Conservation (phyloP, 2,113 vertebrate species). For the Sphyrna mokarran region DNA sequence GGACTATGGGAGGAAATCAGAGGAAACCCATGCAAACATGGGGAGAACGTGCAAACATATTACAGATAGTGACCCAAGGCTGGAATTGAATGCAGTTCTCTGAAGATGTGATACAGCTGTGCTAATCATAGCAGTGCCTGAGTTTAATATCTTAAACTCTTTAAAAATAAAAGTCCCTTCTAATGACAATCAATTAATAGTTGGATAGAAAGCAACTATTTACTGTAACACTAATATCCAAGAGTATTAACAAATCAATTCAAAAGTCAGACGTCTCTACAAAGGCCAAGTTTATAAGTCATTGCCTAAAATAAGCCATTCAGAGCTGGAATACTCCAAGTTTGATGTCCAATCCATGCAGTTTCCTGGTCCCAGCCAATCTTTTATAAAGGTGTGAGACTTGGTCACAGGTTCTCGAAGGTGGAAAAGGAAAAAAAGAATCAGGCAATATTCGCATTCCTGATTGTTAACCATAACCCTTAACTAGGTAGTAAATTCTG, state of each 20-base stretch:
- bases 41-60: too few relatives aligned
- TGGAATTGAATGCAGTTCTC: too few relatives aligned
- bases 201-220: not conserved
- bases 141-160: not conserved
- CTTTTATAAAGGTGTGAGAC: not conserved
- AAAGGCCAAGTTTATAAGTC: not conserved
- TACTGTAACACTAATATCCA: not conserved
- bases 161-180: not conserved
- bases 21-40: too few relatives aligned
- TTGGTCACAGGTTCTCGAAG: not conserved
- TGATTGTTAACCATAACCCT: not conserved
- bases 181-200: not conserved
- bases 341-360: not conserved
- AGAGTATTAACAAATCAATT: not conserved
- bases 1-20: too few relatives aligned
- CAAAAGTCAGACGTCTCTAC: not conserved
- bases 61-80: too few relatives aligned
- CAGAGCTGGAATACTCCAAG: not conserved
- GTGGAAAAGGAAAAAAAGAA: not conserved
- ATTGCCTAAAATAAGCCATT: not conserved
- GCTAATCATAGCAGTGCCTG: too few relatives aligned
- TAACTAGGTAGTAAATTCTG: not conserved
- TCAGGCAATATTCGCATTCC: not conserved
- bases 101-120: too few relatives aligned
- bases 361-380: not conserved